Conservation (phyloP, 1,140 invertebrate genomes). For the Drosophila pruinosa region DNA sequence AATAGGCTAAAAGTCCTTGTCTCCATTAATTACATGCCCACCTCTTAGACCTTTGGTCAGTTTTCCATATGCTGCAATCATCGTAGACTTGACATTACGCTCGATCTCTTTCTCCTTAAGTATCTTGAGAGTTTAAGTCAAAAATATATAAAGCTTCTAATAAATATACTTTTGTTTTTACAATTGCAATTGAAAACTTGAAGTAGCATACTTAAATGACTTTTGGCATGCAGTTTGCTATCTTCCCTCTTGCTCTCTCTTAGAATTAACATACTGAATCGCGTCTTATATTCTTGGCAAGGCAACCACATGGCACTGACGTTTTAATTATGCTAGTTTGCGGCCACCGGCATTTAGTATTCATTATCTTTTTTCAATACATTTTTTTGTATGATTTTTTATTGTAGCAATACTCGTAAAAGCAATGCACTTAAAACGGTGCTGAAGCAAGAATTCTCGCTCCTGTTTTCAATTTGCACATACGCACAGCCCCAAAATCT, state of each 20-base stretch:
- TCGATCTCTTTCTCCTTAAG: too few relatives aligned
- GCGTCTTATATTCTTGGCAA: constrained; percentile 68
- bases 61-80: background rate
- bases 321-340: constrained; percentile 77
- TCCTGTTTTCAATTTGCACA: constrained; percentile 41
- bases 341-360: constrained; percentile 29
- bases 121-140: constrained; percentile 13
- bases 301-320: constrained; percentile 71
- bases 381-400: constrained; percentile 23
- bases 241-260: background rate
- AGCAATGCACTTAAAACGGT: constrained; percentile 67
- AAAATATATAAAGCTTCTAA: constrained; percentile 45
- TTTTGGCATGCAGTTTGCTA: constrained; percentile 34
- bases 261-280: constrained; percentile 39
- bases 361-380: constrained; percentile 9
- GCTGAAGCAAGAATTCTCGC: background rate
- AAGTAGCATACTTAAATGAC: constrained; percentile 68
- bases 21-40: constrained; percentile 20
- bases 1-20: too few relatives aligned
- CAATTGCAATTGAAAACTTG: constrained; percentile 77
- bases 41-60: background rate
- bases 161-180: constrained; percentile 67
- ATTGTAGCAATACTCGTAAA: constrained; percentile 65
- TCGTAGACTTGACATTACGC: constrained; percentile 1
- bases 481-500: constrained; percentile 40